A percentile compares a stretch with the other conserved stretches of the same genome.
These are phyloP conservation scores for Drosophila rhopaloa DNA, from an alignment of 1,140 invertebrate species.

Conservation along the genomic window DNA sequence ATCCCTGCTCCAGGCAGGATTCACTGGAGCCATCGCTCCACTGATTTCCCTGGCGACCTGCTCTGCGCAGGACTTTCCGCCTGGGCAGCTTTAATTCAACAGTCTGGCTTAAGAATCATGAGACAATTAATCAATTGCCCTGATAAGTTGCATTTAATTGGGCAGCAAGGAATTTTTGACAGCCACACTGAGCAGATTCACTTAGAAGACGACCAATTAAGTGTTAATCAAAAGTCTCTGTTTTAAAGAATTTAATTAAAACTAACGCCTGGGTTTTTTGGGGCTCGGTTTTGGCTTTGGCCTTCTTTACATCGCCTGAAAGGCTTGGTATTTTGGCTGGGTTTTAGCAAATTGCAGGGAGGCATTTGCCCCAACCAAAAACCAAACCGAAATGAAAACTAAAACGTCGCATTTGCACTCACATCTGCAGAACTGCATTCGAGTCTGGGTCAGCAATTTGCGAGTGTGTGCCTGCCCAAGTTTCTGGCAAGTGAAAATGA, in stretches of 20 bases:
- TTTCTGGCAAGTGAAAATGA: constrained; percentile 71
- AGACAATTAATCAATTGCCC: constrained; percentile 59
- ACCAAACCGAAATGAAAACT: constrained; percentile 58
- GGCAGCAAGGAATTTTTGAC: constrained; percentile 16
- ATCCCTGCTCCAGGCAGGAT: constrained; percentile 6
- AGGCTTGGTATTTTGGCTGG: constrained; percentile 30
- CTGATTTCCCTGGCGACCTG: constrained; percentile 48
- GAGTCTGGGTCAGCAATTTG: constrained; percentile 60
- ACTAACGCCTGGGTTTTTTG: background rate
- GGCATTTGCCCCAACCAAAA: constrained; percentile 40
- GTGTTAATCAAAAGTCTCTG: background rate
- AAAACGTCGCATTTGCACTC: constrained; percentile 60
- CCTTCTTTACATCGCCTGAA: constrained; percentile 22
- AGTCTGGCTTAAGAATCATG: constrained; percentile 29
- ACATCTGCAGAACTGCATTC: constrained; percentile 52
- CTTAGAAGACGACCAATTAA: background rate
- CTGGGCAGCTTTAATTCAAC: constrained; percentile 47
- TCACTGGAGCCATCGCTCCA: constrained; percentile 12
- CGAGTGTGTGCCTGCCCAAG: constrained; percentile 28
- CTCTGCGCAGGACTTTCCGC: constrained; percentile 1
- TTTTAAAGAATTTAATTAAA: constrained; percentile 12
- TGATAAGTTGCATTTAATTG: constrained; percentile 38
- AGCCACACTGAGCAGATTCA: background rate
- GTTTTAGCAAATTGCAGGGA: constrained; percentile 67
- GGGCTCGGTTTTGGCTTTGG: constrained; percentile 7